Conservation (phyloP, 2,113 vertebrate genomes). For the Rhombomys opimus region DNA sequence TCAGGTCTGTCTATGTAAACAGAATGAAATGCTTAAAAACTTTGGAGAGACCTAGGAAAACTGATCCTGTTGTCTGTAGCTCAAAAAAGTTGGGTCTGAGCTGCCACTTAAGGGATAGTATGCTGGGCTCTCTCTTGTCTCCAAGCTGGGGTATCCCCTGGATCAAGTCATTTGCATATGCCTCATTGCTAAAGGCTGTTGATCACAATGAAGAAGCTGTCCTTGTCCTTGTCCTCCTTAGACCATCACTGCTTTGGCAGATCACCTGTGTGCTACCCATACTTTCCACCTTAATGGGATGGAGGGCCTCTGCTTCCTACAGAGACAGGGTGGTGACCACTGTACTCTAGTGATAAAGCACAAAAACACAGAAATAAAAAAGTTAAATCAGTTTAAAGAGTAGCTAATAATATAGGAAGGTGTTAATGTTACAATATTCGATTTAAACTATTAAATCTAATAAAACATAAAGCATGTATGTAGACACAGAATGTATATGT, state of each 20-base stretch:
- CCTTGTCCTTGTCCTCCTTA: background rate
- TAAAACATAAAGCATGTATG: background rate
- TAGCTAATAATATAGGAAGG: background rate
- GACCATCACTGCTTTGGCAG: background rate
- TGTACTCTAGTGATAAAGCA: background rate
- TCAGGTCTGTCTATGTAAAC: background rate
- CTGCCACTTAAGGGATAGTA: background rate
- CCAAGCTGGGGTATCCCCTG: background rate
- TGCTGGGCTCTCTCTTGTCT: no score
- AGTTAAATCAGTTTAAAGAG: background rate
- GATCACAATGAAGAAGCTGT: rapidly evolving
- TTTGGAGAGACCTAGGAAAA: background rate
- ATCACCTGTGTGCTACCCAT: background rate
- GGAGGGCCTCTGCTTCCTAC: background rate
- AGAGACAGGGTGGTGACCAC: background rate
- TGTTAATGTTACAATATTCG: background rate
- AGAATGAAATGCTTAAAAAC: background rate
- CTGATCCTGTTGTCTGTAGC: background rate
- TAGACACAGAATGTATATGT: background rate
- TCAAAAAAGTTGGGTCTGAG: background rate
- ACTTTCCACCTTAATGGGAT: background rate
- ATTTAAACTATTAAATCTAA: background rate
- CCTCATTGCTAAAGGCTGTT: background rate
- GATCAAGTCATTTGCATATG: no score
- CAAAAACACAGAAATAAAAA: background rate